phyloP scores from a whole-genome alignment of 2,797 vertebrate genomes.

The Sebastes kiyomatsui region DNA sequence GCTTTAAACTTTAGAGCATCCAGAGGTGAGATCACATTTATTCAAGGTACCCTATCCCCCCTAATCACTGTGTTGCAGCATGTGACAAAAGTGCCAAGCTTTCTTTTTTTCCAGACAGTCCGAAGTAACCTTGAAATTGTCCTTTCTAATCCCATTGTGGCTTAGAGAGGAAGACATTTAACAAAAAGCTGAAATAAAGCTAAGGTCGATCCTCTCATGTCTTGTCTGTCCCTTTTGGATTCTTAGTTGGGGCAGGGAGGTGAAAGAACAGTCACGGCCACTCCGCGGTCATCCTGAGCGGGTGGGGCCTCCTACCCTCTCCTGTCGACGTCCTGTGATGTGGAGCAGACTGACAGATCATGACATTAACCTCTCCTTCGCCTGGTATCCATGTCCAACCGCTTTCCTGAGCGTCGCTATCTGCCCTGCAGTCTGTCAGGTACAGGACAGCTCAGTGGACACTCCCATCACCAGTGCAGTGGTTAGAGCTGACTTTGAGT shows the following conservation, averaged over 20 bases:
- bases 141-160: constrained; percentile 49
- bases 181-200: constrained; percentile 26
- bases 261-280: constrained; percentile 36
- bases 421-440: neutral
- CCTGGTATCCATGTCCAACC: constrained; percentile 4
- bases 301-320: neutral
- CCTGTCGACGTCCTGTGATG: constrained; percentile 15
- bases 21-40: constrained; percentile 17
- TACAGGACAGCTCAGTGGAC: constrained; percentile 7
- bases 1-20: constrained; percentile 8
- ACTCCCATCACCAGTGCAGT: neutral
- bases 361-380: constrained; percentile 38
- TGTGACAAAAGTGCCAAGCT: neutral
- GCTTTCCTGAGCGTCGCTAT: neutral
- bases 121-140: constrained; percentile 51
- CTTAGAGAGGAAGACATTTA: constrained; percentile 38
- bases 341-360: constrained; percentile 36
- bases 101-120: neutral
- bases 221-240: constrained; percentile 27
- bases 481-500: neutral
- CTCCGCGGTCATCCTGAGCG: constrained; percentile 12
- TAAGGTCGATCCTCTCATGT: constrained; percentile 5
- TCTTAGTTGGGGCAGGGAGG: constrained; percentile 14
- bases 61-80: neutral
- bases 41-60: constrained; percentile 16